These are phyloP conservation scores for Pemphigus obesinymphae DNA, from an alignment of 1,140 invertebrate species.

Conservation along the genomic window DNA sequence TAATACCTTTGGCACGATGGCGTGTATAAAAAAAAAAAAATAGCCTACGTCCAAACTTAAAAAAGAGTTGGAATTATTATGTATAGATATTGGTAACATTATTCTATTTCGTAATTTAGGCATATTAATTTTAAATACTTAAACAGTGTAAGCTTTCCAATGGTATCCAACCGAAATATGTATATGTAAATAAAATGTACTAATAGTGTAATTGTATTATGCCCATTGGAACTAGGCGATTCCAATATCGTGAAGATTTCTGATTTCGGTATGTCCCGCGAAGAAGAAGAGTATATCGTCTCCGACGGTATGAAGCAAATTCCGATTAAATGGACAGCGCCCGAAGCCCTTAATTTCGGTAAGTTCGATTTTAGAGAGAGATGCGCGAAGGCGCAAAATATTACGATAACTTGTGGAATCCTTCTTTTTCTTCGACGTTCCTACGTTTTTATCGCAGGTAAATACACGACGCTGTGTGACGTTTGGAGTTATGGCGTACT, in stretches of 20 bases:
- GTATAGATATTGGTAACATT: no score
- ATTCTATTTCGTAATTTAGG: no score
- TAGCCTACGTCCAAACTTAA: no score
- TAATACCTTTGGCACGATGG: no score
- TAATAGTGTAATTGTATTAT: neutral
- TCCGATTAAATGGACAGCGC: constrained; percentile 96
- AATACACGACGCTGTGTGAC: constrained; percentile 95
- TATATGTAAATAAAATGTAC: no score
- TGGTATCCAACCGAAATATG: no score
- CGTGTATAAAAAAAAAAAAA: no score
- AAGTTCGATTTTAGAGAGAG: no score
- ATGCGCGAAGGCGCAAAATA: neutral
- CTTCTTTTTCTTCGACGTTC: neutral
- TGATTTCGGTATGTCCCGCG: constrained; percentile 96
- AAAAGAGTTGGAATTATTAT: no score
- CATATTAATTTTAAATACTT: no score
- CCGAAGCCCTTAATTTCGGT: constrained; percentile 94
- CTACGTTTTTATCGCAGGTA: constrained; percentile 60
- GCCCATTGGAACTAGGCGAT: constrained; percentile 54
- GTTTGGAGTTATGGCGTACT: constrained; percentile 98
- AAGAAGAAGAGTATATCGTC: constrained; percentile 95
- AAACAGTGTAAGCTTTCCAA: no score
- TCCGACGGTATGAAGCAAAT: constrained; percentile 98
- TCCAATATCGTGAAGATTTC: constrained; percentile 92
- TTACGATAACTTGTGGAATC: neutral